Base-by-base conservation (phyloP, 2,888 invertebrate species). In the Drosophila subsilvestris region DNA sequence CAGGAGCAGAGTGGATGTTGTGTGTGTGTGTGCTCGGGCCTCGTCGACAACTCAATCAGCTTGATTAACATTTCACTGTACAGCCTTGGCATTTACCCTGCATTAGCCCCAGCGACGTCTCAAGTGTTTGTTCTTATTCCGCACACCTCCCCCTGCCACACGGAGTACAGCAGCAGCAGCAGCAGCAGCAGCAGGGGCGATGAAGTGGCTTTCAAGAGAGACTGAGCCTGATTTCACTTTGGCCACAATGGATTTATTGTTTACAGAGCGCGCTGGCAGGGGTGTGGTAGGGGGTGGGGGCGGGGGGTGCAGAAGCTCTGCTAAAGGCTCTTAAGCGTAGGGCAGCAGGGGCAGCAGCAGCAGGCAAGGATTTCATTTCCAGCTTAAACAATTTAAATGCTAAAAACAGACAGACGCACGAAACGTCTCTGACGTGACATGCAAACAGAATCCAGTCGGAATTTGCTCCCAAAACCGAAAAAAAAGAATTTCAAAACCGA, bases 181-280 rank as follows among this genome's bases (percentile, higher is more conserved):
- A 12, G 57, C 6, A n/a, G 22, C 43, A 47, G 53, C 17, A 3
- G 58, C 57, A 20, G 56, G 63, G 75, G 70, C 84, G 69, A 74
- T 85, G 86, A 83, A 83, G 88, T 87, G 86, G 82, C 82, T 85
- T 79, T 85, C 71, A 65, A 73, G 67, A 87, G 78, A 66, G 74
- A 68, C 86, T 85, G 78, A 85, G 83, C 88, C 83, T 82, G 82
- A 83, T 83, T 85, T 86, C 76, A 81, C 88, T 85, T 88, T 86
- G 86, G 85, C 88, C 83, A 83, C 83, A 87, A 83, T 87, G 83
- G 88, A 83, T 87, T 83, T 87, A 87, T 87, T 83, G 86, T 83
- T 83, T 87, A 74, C 82, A 59, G 72, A 86, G 69, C 57, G 48
- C 59, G 60, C 49, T n/a, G 54, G n/a, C 7, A n/a, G n/a, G n/a